Evolutionary conservation across 2,888 invertebrate species (phyloP).

Genomic region (Ommatoiulus sabulosus): DNA sequence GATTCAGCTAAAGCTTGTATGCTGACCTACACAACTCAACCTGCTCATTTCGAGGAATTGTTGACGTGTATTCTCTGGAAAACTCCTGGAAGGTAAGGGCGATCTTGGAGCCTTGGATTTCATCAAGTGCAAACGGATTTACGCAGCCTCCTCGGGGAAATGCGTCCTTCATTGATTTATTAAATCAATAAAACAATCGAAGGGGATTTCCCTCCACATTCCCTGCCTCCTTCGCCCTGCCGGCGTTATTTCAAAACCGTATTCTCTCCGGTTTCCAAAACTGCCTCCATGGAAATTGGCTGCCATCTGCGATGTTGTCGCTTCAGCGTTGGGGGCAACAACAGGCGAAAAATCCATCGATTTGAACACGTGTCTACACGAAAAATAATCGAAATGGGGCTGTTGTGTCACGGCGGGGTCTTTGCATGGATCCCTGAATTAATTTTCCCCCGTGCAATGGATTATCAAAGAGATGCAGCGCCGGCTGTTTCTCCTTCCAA

Average conservation of each 20-base stretch:
- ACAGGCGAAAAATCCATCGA: conserved; percentile 33
- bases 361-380: conserved; percentile 31
- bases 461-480: conserved; percentile 11
- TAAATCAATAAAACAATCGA: conserved; percentile 23
- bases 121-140: conserved; percentile 36
- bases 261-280: conserved; percentile 36
- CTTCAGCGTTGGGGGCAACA: conserved; percentile 17
- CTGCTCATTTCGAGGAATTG: background rate
- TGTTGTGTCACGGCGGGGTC: conserved; percentile 18
- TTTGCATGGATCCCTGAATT: conserved; percentile 25
- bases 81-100: conserved; percentile 34
- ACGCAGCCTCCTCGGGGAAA: background rate
- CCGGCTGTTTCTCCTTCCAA: conserved; percentile 25
- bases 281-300: conserved; percentile 39
- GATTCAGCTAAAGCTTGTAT: background rate
- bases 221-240: background rate
- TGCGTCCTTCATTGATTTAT: conserved; percentile 40
- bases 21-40: background rate
- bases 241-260: conserved; percentile 40
- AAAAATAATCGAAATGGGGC: conserved; percentile 26
- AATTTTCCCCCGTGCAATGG: background rate
- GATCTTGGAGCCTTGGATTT: background rate
- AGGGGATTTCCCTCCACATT: background rate
- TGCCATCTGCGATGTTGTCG: conserved; percentile 29
- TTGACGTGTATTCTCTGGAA: background rate